These are phyloP conservation scores for Phrynocephalus vlangalii DNA, from an alignment of 2,797 vertebrate species.

Conservation along the genomic window DNA sequence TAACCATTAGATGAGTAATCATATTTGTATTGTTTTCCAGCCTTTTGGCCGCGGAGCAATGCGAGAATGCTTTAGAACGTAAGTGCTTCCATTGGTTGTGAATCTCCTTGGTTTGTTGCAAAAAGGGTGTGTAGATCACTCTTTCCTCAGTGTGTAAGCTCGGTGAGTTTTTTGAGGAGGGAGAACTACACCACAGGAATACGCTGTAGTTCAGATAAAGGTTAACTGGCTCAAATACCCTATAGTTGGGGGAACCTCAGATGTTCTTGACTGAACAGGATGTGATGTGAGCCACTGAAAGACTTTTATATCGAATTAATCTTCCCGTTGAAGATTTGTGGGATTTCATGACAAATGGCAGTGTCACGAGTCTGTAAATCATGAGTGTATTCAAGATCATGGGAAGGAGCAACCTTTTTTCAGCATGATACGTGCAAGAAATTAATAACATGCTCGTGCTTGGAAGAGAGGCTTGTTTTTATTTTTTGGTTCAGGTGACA, in stretches of 20 bases:
- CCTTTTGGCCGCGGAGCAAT: conserved; percentile 96
- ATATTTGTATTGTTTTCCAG: conserved; percentile 72
- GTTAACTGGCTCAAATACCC: not conserved
- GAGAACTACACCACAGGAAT: not conserved
- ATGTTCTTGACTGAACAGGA: no score
- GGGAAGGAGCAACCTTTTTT: no score
- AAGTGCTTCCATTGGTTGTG: conserved; percentile 74
- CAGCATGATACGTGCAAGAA: no score
- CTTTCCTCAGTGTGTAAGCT: conserved; percentile 8
- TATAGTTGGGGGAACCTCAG: not conserved
- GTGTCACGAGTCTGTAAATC: no score
- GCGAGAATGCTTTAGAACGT: conserved; percentile 98
- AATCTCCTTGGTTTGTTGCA: not conserved
- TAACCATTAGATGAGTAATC: conserved; percentile 24
- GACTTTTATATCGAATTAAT: no score
- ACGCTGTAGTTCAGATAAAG: not conserved
- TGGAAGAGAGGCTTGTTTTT: no score
- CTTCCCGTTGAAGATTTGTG: no score
- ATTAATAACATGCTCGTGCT: no score
- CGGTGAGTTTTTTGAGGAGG: not conserved
- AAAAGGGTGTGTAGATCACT: not conserved
- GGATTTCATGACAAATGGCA: no score
- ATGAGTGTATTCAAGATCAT: no score
- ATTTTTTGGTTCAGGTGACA: no score
- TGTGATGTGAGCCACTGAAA: no score